Evolutionary conservation across 2,888 invertebrate species (phyloP).

Genomic region (Drosophila vallismaia): DNA sequence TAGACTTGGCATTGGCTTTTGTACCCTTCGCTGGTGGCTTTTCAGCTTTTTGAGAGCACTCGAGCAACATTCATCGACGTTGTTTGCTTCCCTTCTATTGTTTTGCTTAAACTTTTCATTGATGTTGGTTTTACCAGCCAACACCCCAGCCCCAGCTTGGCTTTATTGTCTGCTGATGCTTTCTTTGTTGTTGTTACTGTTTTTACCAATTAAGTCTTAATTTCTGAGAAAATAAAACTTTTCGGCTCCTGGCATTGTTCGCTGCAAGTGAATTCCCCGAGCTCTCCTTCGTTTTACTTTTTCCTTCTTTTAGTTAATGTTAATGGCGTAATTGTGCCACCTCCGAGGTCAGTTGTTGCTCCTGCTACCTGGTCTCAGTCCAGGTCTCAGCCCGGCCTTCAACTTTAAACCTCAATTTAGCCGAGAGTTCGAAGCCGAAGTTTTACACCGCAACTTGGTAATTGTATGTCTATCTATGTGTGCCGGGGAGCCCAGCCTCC

Average conservation of each 20-base stretch:
- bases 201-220: slow-evolving; percentile 79
- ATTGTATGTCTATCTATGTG: slow-evolving; percentile 47
- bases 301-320: slow-evolving; percentile 40
- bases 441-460: slow-evolving; percentile 64
- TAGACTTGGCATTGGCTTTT: slow-evolving; percentile 24
- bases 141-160: slow-evolving; percentile 21
- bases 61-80: slow-evolving; percentile 72
- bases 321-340: slow-evolving; percentile 54
- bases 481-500: slow-evolving; percentile 18
- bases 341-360: slow-evolving; percentile 46
- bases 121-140: slow-evolving; percentile 70
- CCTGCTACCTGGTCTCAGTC: slow-evolving; percentile 25
- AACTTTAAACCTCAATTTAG: slow-evolving; percentile 71
- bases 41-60: slow-evolving; percentile 58
- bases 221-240: slow-evolving; percentile 79
- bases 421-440: slow-evolving; percentile 63
- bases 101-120: slow-evolving; percentile 77
- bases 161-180: slow-evolving; percentile 28
- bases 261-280: slow-evolving; percentile 20
- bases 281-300: slow-evolving; percentile 2
- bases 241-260: slow-evolving; percentile 74
- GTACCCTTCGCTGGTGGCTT: slow-evolving; percentile 35
- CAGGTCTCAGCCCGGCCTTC: slow-evolving; percentile 8
- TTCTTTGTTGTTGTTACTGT: slow-evolving; percentile 60
- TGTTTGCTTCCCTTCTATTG: slow-evolving; percentile 73